Evolutionary conservation across 2,888 invertebrate genomes (phyloP), one percentile per base, ranked within the genome.

Genomic region (Troglohyphantes excavatus): DNA sequence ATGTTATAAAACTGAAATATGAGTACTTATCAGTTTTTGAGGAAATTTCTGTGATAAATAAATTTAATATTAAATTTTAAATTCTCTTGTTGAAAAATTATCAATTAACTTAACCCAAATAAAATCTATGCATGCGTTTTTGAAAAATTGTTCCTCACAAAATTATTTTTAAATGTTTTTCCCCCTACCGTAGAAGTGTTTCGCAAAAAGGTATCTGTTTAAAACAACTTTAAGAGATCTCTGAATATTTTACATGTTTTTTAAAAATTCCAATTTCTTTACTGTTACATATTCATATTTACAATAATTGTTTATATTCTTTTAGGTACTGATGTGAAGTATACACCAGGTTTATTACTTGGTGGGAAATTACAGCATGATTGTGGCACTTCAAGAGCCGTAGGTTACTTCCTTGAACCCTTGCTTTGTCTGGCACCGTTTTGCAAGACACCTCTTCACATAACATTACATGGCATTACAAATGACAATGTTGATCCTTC

Each of bases 391-490:
- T 95, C 96, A 92, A 94, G 98, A 92, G 96, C 97, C 82, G 96
- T 95, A 76, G 94, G 94, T 19, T 99, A 99, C 93, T 99, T 97
- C 93, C 94, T 99, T 92, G 99, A 99, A 94, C 95, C 96, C 0
- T 93, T 99, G 0, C 94, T 98, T 92, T 96, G 97, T 39, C 93
- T 99, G 33, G 98, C 98, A 1, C 97, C 98, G 0, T 99, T 99
- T 94, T 98, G 98, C 93, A 99, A 99, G 94, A 95, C 95, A 92
- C 96, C 98, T 0, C 92, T 99, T 0, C 95, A 96, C 92, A 96
- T 95, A 2, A 97, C 96, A 1, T 94, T 99, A 0, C 95, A 95
- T 92, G 99, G 99, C n/a, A 96, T 98, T 0, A 98, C 98, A 0
- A 97, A 97, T 93, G 95, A 96, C 91, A 95, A 92, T 93, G 92